Evolutionary conservation across 2,797 vertebrate genomes (phyloP), one percentile per base, ranked within the genome.

Genomic region (Esox masquinongy): DNA sequence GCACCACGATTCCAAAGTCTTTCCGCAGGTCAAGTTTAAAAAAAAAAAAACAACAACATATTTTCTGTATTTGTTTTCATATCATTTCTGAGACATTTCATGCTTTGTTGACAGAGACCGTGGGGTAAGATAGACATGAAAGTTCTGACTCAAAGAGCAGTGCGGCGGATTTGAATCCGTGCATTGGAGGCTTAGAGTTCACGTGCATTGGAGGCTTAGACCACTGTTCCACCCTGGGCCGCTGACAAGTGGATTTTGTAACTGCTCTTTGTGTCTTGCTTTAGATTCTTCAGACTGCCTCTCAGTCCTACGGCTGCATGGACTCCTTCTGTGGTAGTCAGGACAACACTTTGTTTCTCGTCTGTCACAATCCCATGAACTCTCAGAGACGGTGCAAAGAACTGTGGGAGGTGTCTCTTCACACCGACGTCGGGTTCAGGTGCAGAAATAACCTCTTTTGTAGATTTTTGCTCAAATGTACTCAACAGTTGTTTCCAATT

Each of bases 341-440:
- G 74, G 94, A 96, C 87, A 95, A 95, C 76, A 90, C 90, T 12
- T 75, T 96, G 15, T 94, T 97, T 39, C 11, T 98, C 70, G 88
- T 96, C 74, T 95, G 97, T 82, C 97, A 99, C 87, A 96, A 96
- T 86, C 97, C 96, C 53, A 95, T 95, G 94, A 95, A 93, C 83
- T 69, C 66, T 0, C 51, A 90, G 49, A 89, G 74, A 31, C 89
- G 92, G 71, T 94, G 91, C 74, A 88, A 84, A 36, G 93, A 96
- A 79, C 80, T 84, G 22, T 99, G 97, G 97, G 82, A 94, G 26
- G 72, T 88, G 63, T 87, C 91, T 24, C 91, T 99, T 66, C 96
- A 98, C 84, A 97, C 97, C 14, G 88, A 98, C 43, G 94, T 98
- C 82, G 93, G 94, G 80, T 97, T 99, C 94, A 97, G 97, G 97